Evolutionary conservation across 2,797 vertebrate genomes (phyloP).

Genomic region (Dryobates pubescens): DNA sequence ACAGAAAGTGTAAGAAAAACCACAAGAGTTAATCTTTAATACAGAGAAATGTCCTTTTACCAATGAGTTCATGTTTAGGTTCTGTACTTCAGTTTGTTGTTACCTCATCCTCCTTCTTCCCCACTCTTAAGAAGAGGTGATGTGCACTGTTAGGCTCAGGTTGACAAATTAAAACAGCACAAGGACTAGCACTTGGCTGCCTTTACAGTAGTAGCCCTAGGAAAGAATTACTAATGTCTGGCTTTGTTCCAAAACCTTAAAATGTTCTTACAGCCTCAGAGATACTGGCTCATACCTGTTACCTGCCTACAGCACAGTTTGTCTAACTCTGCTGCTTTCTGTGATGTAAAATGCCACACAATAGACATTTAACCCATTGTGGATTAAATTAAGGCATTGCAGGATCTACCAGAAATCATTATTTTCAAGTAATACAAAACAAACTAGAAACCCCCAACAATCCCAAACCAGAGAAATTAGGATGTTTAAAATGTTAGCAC

Average conservation of each 20-base stretch:
- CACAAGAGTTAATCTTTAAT: not conserved
- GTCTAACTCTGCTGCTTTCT: not conserved
- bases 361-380: not conserved
- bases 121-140: not conserved
- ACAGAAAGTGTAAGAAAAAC: slow-evolving; percentile 10
- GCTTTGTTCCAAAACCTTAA: slow-evolving; percentile 35
- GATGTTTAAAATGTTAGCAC: not conserved
- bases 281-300: slow-evolving; percentile 6
- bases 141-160: not conserved
- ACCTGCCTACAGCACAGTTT: not conserved
- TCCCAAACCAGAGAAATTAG: not conserved
- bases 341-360: slow-evolving; percentile 11
- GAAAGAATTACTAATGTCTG: slow-evolving; percentile 46
- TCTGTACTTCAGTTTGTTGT: not conserved
- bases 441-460: not conserved
- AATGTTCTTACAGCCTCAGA: not conserved
- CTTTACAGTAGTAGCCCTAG: not conserved
- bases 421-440: not conserved
- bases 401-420: not conserved
- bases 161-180: slow-evolving; percentile 5
- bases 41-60: not conserved
- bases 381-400: not conserved
- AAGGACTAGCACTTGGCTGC: not conserved
- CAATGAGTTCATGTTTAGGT: not conserved
- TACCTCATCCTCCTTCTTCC: not conserved